These are phyloP conservation scores for Caenorhabditis brenneri DNA, from an alignment of 1,140 invertebrate genomes.

Conservation along the genomic window DNA sequence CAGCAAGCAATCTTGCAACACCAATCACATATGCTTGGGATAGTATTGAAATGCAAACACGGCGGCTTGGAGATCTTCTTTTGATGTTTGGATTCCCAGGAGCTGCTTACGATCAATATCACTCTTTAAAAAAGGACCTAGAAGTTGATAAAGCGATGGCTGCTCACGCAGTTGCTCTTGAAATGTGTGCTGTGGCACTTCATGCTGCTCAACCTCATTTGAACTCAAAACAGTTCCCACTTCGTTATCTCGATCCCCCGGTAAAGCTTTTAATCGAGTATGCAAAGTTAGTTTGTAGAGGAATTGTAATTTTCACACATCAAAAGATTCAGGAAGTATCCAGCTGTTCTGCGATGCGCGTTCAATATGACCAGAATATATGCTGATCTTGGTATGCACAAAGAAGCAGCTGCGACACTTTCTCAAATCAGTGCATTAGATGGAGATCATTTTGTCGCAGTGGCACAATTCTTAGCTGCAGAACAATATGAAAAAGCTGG, in stretches of 20 bases:
- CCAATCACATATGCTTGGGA: conserved; percentile 74
- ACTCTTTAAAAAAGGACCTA: conserved; percentile 93
- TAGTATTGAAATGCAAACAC: conserved; percentile 88
- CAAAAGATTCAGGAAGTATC: conserved; percentile 33
- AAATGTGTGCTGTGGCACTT: conserved; percentile 64
- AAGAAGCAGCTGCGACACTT: conserved; percentile 7
- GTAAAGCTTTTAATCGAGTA: not conserved
- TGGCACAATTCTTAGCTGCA: conserved; percentile 31
- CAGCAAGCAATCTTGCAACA: not conserved
- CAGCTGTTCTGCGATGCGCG: not conserved
- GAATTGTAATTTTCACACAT: not conserved
- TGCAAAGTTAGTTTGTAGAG: conserved; percentile 12
- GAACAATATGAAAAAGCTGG: conserved; percentile 41
- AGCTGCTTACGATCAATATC: conserved; percentile 89
- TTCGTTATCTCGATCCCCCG: not conserved
- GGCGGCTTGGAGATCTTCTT: conserved; percentile 89
- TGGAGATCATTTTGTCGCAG: conserved; percentile 49
- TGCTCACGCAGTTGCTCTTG: conserved; percentile 74
- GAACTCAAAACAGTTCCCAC: not conserved
- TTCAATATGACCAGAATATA: not conserved
- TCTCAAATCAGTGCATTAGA: not conserved
- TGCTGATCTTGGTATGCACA: not conserved
- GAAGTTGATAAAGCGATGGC: conserved; percentile 93
- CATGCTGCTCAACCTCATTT: not conserved
- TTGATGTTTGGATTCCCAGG: conserved; percentile 95